Evolutionary conservation across 2,888 invertebrate species (phyloP).

Genomic region (Xylophagus ater): DNA sequence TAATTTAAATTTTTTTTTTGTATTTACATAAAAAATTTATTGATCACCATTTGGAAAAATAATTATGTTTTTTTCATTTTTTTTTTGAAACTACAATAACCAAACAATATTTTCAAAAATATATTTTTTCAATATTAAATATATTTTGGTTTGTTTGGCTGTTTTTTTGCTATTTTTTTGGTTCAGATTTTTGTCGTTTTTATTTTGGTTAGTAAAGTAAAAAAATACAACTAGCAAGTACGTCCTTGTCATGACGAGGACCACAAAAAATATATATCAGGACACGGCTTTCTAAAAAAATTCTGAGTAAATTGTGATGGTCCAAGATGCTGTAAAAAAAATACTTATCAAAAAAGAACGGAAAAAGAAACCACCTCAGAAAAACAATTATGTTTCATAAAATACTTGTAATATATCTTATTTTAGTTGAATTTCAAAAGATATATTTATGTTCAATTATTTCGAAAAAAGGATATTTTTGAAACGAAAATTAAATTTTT

Average conservation of each 20-base stretch:
- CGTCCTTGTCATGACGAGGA: constrained; percentile 18
- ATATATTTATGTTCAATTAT: too few species aligned
- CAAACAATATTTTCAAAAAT: neutral
- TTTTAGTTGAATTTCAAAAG: too few species aligned
- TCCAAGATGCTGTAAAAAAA: constrained; percentile 23
- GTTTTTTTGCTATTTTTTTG: too few species aligned
- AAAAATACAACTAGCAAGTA: constrained; percentile 9
- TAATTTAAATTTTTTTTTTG: constrained; percentile 1
- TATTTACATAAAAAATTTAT: neutral
- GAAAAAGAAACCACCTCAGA: too few species aligned
- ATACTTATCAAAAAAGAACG: too few species aligned
- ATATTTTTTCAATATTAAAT: neutral
- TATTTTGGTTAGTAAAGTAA: neutral
- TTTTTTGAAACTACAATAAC: neutral
- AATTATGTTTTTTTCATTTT: constrained; percentile 3
- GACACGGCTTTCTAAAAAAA: constrained; percentile 18
- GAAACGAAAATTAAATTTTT: too few species aligned
- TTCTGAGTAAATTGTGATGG: constrained; percentile 36
- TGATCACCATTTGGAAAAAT: neutral
- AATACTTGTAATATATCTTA: too few species aligned
- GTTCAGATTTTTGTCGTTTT: neutral
- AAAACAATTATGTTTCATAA: too few species aligned
- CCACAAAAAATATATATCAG: constrained; percentile 20
- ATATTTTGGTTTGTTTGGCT: neutral
- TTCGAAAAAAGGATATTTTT: too few species aligned